Conservation (phyloP, 1,140 invertebrate species). For the Teleopsis dalmanni region DNA sequence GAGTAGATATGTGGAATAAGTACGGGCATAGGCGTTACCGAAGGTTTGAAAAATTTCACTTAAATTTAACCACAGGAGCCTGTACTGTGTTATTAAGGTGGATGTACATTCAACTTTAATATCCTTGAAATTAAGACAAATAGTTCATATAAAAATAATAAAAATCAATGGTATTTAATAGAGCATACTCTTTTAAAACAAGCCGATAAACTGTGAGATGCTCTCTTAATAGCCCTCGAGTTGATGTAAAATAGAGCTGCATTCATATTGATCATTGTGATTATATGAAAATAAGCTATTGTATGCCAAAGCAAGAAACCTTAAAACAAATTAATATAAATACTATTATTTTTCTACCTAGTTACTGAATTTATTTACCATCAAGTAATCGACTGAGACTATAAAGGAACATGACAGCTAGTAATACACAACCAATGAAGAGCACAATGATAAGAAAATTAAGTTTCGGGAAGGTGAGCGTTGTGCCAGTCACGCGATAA, state of each 20-base stretch:
- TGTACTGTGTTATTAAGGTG: slow-evolving; percentile 49
- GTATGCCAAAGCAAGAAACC: slow-evolving; percentile 51
- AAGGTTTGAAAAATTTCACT: slow-evolving; percentile 53
- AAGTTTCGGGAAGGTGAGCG: slow-evolving; percentile 51
- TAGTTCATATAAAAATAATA: not conserved
- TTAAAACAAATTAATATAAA: not conserved
- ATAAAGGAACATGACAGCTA: slow-evolving; percentile 50
- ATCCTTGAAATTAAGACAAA: slow-evolving; percentile 42
- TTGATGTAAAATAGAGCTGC: slow-evolving; percentile 58
- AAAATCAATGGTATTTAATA: no score
- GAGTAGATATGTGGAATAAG: slow-evolving; percentile 53
- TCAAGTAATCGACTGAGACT: slow-evolving; percentile 51
- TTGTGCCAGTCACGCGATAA: slow-evolving; percentile 49
- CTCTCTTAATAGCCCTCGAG: slow-evolving; percentile 52
- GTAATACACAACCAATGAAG: slow-evolving; percentile 50
- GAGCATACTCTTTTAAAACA: slow-evolving; percentile 45
- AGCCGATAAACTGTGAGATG: slow-evolving; percentile 47
- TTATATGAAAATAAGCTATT: slow-evolving; percentile 53
- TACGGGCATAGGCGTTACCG: slow-evolving; percentile 54
- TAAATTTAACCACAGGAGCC: slow-evolving; percentile 52
- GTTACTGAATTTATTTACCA: slow-evolving; percentile 41
- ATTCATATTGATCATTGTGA: slow-evolving; percentile 59
- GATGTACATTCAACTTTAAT: slow-evolving; percentile 47
- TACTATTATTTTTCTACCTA: not conserved
- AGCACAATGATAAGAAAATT: slow-evolving; percentile 51